Conservation (phyloP, 2,797 vertebrate genomes). For the Peromyscus attwateri region DNA sequence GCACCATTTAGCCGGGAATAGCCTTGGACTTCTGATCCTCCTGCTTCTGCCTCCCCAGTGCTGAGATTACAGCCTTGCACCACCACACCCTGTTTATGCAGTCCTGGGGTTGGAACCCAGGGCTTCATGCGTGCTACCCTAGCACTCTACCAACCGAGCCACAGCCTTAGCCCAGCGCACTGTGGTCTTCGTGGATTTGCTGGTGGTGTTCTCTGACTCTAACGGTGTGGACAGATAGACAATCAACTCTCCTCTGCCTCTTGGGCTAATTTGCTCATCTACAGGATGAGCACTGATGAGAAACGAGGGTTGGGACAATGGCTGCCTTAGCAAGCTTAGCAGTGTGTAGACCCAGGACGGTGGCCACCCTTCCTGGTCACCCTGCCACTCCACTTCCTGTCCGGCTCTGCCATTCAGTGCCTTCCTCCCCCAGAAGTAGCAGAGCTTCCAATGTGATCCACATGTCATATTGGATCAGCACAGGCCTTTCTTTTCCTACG, state of each 20-base stretch:
- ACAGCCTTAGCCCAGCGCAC: too few species aligned
- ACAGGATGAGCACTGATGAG: not conserved
- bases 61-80: not conserved
- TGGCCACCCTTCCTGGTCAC: not conserved
- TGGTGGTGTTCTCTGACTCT: not conserved
- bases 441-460: not conserved
- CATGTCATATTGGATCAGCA: not conserved
- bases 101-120: not conserved
- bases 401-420: not conserved
- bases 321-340: not conserved
- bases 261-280: conserved; percentile 1
- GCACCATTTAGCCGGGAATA: not conserved
- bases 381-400: not conserved
- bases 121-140: not conserved
- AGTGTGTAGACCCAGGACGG: not conserved
- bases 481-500: not conserved
- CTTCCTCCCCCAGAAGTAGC: not conserved
- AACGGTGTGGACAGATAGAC: not conserved
- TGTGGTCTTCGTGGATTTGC: not conserved
- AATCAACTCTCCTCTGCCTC: not conserved
- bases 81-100: not conserved
- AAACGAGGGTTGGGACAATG: not conserved
- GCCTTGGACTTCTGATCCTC: not conserved
- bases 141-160: not conserved
- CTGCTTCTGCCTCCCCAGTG: not conserved